These are phyloP conservation scores for Calypte anna DNA, from an alignment of 2,113 vertebrate genomes.

Conservation along the genomic window DNA sequence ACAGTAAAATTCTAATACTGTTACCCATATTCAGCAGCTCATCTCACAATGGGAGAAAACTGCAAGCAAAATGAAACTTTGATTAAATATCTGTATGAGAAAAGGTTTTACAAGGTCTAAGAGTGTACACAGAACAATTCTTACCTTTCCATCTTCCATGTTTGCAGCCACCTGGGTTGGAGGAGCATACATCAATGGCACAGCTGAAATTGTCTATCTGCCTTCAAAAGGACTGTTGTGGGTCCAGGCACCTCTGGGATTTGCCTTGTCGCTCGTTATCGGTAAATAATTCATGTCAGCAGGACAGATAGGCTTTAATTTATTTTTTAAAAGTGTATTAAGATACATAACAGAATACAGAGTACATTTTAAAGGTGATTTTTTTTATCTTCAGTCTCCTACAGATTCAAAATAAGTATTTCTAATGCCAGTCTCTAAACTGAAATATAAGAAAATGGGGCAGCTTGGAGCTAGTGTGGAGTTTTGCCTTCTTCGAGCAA, in stretches of 20 bases:
- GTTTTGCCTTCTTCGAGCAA: not conserved
- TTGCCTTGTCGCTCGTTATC: slow-evolving; percentile 82
- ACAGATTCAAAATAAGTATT: not conserved
- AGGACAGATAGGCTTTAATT: not conserved
- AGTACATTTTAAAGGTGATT: not conserved
- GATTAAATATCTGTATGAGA: not conserved
- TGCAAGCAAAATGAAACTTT: not conserved
- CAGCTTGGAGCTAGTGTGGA: not conserved
- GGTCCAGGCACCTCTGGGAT: slow-evolving; percentile 83
- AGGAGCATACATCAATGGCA: slow-evolving; percentile 85
- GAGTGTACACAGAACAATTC: not conserved
- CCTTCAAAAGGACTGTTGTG: slow-evolving; percentile 82
- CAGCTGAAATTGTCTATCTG: slow-evolving; percentile 84
- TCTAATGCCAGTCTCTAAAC: not conserved
- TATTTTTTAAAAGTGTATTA: not conserved
- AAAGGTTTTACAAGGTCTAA: not conserved
- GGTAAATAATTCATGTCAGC: slow-evolving; percentile 68
- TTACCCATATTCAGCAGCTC: not conserved
- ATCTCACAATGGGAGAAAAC: not conserved
- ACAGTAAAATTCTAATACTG: not conserved
- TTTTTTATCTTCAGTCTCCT: not conserved
- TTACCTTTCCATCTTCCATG: not conserved
- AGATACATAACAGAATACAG: not conserved
- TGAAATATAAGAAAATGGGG: not conserved
- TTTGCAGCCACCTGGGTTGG: slow-evolving; percentile 86